Conservation (phyloP, 2,113 vertebrate genomes). For the Ammodytes dubius region DNA sequence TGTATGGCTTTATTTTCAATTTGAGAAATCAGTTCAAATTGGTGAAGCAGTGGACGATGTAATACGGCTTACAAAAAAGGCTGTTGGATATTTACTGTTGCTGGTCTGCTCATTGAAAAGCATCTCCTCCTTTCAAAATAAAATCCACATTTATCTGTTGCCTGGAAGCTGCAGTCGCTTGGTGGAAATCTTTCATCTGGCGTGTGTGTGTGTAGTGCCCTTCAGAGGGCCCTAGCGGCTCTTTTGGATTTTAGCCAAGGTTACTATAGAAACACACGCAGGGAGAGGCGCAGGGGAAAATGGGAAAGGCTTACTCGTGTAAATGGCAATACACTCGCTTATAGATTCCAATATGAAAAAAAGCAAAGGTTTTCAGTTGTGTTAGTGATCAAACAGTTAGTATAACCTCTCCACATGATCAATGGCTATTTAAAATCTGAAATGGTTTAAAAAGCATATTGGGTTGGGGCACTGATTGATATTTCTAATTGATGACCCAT, state of each 20-base stretch:
- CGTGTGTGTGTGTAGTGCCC: conserved; percentile 69
- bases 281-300: conserved; percentile 60
- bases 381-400: background rate
- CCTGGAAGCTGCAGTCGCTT: conserved; percentile 72
- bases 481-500: background rate
- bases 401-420: background rate
- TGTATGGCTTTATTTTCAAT: background rate
- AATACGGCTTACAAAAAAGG: conserved; percentile 2
- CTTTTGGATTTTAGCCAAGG: conserved; percentile 79
- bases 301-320: conserved; percentile 53
- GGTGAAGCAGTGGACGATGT: background rate
- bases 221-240: conserved; percentile 78
- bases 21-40: conserved; percentile 16
- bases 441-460: background rate
- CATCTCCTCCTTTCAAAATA: conserved; percentile 65
- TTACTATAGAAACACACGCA: conserved; percentile 81
- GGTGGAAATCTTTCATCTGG: conserved; percentile 76
- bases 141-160: conserved; percentile 60
- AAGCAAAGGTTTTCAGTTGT: conserved; percentile 2
- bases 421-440: background rate
- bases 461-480: background rate
- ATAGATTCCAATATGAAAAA: conserved; percentile 12
- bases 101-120: conserved; percentile 43
- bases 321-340: conserved; percentile 45
- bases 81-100: conserved; percentile 21